A percentile compares a stretch with the other conserved stretches of the same genome.
Evolutionary conservation across 2,113 vertebrate genomes (phyloP).

Genomic region (Grus americana): DNA sequence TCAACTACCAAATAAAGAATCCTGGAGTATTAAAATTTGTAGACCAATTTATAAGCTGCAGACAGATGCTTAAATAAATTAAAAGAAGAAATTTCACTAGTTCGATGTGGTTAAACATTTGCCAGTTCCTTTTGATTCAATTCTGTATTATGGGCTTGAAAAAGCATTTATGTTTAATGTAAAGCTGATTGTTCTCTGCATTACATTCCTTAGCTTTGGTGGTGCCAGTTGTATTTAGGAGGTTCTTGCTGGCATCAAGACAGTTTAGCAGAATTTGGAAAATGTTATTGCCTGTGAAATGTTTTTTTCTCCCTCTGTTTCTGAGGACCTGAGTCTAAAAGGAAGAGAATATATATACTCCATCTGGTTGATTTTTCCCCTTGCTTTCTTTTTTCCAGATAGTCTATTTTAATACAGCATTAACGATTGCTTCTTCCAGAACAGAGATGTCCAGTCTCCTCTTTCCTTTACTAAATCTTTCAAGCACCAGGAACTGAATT

Average conservation of each 20-base stretch:
- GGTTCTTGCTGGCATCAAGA: not conserved
- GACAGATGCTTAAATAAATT: not conserved
- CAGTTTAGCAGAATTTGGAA: not conserved
- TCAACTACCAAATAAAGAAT: not conserved
- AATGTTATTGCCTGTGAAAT: not conserved
- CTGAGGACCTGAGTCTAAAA: not conserved
- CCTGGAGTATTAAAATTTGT: not conserved
- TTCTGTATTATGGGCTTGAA: not conserved
- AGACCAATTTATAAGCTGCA: not conserved
- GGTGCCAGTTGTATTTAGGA: not conserved
- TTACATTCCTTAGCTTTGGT: not conserved
- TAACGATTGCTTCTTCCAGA: not conserved
- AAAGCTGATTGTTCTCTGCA: not conserved
- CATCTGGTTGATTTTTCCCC: not conserved
- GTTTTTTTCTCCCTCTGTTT: fast-evolving
- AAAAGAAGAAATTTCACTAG: not conserved
- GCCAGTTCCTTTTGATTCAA: not conserved
- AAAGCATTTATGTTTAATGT: not conserved
- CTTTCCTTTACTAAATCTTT: not conserved
- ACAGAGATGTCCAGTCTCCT: not conserved
- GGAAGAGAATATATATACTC: not conserved
- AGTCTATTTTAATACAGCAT: no score
- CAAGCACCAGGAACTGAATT: not conserved
- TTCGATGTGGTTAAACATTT: not conserved
- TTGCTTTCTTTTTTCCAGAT: not conserved